These are phyloP conservation scores for Carettochelys insculpta DNA, from an alignment of 2,113 vertebrate genomes.

Conservation along the genomic window DNA sequence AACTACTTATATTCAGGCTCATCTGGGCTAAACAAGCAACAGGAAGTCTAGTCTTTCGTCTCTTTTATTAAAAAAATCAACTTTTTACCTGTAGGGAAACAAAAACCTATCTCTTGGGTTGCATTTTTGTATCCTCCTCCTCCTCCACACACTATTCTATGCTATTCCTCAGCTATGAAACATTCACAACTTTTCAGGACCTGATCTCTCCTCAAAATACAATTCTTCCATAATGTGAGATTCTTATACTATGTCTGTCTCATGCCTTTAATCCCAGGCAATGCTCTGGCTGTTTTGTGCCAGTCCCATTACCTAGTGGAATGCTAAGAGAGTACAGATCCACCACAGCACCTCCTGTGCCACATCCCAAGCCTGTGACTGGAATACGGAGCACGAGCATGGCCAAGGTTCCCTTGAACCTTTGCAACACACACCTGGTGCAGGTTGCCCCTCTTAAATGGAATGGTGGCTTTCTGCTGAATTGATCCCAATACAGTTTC, in stretches of 20 bases:
- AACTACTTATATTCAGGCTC: background rate
- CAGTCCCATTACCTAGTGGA: background rate
- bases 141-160: background rate
- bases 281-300: background rate
- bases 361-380: background rate
- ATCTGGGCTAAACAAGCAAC: background rate
- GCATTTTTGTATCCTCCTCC: background rate
- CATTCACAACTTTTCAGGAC: background rate
- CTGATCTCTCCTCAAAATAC: background rate
- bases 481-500: background rate
- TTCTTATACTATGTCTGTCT: background rate
- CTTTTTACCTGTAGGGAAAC: background rate
- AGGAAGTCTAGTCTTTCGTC: background rate
- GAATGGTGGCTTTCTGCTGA: background rate
- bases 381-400: background rate
- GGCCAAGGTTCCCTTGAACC: background rate
- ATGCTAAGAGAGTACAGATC: background rate
- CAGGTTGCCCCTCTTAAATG: background rate
- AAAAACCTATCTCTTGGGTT: background rate
- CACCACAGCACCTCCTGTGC: background rate
- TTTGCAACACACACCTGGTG: background rate
- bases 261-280: background rate
- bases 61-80: background rate
- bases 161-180: background rate
- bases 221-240: background rate